Evolutionary conservation across 2,113 vertebrate species (phyloP), one percentile per base, ranked within the genome.

Genomic region (Abramis brama): DNA sequence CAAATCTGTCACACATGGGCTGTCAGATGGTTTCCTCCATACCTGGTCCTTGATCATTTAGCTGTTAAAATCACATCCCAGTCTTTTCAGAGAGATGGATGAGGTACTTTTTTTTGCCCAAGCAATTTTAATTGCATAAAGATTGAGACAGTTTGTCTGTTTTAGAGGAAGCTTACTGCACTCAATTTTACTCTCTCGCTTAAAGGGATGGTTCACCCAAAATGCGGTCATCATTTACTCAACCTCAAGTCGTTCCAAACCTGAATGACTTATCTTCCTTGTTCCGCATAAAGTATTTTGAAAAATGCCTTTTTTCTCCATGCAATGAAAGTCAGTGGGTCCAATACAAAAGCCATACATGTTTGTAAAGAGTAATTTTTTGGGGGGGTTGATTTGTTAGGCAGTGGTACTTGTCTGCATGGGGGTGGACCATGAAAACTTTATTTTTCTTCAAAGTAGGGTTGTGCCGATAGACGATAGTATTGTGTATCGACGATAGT

Each of bases 1-100:
- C 85, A 86, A 62, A 85, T 87, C 89, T 91, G 91, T 94, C 92
- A 93, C 91, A 91, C 90, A 90, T 87, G 74, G 88, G 86, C 91
- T 82, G 85, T 93, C 92, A 90, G 88, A 89, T 83, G 84, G 86
- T 57, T 21, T 91, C 91, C 91, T 90, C 87, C 70, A 91, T 91
- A 87, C 89, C 81, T 91, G 84, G 86, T 77, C 84, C 87, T 87
- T 93, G 91, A 92, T 92, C 90, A 52, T 90, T 87, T 88, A 76
- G 71, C 86, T 90, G 86, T 83, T 88, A 70, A 90, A 82, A 89
- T 92, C 86, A 33, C 13, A 74, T 47, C 86, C 90, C 85, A 89
- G 81, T 88, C 43, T 88, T 86, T 74, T 64, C 71, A 52, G 87
- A 74, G 86, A 89, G 87, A 87, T 88, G 86, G 85, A 90, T 87